Conservation (phyloP, 1,140 invertebrate species). For the Megalopta genalis region DNA sequence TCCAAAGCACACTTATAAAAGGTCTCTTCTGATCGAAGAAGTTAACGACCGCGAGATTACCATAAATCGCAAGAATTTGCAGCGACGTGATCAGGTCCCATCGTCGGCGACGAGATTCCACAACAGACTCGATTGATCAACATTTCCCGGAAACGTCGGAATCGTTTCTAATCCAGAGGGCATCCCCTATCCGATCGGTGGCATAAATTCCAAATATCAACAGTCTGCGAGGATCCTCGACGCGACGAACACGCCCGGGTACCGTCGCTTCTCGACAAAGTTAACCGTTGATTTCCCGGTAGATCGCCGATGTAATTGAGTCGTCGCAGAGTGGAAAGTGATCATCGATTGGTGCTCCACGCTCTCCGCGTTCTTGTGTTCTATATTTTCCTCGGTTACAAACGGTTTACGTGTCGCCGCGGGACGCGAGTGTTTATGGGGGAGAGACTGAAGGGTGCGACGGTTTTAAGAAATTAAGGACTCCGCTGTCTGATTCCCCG, state of each 20-base stretch:
- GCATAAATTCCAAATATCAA: not conserved
- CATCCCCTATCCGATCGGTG: not conserved
- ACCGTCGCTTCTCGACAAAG: conserved; percentile 31
- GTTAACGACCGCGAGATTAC: no score
- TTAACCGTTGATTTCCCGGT: conserved; percentile 39
- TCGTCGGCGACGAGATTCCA: not conserved
- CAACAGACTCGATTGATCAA: not conserved
- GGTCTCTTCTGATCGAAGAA: no score
- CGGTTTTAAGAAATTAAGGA: no score
- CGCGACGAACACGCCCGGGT: no score
- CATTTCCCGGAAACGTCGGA: not conserved
- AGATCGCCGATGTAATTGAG: conserved; percentile 32
- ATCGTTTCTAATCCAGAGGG: no score
- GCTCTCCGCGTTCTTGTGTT: not conserved
- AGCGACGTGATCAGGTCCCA: not conserved
- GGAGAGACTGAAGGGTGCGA: no score
- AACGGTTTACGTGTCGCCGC: no score
- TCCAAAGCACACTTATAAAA: no score
- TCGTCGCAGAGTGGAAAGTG: conserved; percentile 21
- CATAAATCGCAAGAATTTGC: not conserved
- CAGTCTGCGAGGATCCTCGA: not conserved
- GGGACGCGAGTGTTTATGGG: no score
- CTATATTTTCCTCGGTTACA: not conserved
- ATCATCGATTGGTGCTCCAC: conserved; percentile 19
- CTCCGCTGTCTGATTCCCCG: no score